Base-by-base conservation (phyloP, 2,888 invertebrate species). In the Metalampra italica region DNA sequence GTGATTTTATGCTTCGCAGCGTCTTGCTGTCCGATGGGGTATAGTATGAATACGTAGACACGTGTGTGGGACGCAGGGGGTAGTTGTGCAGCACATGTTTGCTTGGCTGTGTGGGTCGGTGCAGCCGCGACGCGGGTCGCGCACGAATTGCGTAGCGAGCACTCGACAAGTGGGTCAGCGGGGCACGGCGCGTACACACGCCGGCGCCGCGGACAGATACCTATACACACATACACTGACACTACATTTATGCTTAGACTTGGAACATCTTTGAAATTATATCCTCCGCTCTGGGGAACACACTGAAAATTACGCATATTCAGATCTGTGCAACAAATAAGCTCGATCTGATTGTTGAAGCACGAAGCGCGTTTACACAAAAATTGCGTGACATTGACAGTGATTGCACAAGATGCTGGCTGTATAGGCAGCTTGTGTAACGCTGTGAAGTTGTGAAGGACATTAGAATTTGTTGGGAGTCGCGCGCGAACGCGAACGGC, bases 141-240 rank as follows among this genome's bases (percentile, higher is more conserved):
- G 82, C 75, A 82, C 78, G 78, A 79, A 81, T 86, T 85, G 86
- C 86, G 86, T 84, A 82, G 84, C 71, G 75, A 77, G 71, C 80
- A 78, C 76, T 79, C 78, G 66, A 77, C 81, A 88, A 83, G 72
- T 88, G 78, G 88, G 88, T 88, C 85, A 87, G 75, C 82, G 71
- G 89, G 85, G 74, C 86, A 82, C 79, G 71, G 66, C 76, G 77
- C 70, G 70, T 66, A 66, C 68, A 70, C 68, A n/a, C n/a, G n/a
- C n/a, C n/a, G 67, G 62, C 59, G 63, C 60, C 68, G 65, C 59
- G 59, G 60, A 64, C 61, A 64, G 52, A 51, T 53, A 60, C 52
- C 57, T 62, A 61, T 62, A 64, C 63, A 62, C 60, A 51, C 41
- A 38, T 45, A 57, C 49, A 49, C 51, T 48, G 49, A 40, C 53